Percentiles rank a stretch among this genome's conserved stretches.
These are phyloP conservation scores for Endomychus coccineus DNA, from an alignment of 2,888 invertebrate genomes.

Conservation along the genomic window DNA sequence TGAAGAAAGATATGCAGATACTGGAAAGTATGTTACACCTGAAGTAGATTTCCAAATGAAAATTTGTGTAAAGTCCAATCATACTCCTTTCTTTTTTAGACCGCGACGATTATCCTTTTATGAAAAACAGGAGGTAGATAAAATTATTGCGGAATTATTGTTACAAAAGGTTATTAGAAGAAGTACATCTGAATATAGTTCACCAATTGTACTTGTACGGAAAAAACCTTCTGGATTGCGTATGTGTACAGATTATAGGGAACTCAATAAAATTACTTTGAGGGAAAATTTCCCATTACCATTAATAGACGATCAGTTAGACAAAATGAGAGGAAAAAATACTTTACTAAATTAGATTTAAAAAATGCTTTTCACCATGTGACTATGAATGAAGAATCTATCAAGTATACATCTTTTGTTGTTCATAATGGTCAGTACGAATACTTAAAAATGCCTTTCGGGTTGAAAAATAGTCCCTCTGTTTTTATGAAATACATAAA, in stretches of 20 bases:
- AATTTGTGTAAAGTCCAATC: conserved; percentile 4
- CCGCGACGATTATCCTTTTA: conserved; percentile 20
- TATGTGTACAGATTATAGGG: conserved; percentile 28
- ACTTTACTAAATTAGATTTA: conserved; percentile 29
- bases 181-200: conserved; percentile 28
- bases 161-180: conserved; percentile 24
- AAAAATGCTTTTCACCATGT: conserved; percentile 31
- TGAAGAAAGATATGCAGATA: too few species aligned
- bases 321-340: conserved; percentile 25
- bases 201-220: conserved; percentile 24
- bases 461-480: conserved; percentile 23
- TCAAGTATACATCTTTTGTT: conserved; percentile 30
- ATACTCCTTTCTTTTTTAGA: conserved; percentile 13
- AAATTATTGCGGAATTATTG: conserved; percentile 20
- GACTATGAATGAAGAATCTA: conserved; percentile 22
- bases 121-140: conserved; percentile 16
- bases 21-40: too few species aligned
- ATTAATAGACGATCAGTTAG: conserved; percentile 28
- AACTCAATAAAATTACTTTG: conserved; percentile 25
- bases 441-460: conserved; percentile 26
- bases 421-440: conserved; percentile 27
- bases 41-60: conserved; percentile 5
- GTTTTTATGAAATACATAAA: conserved; percentile 21
- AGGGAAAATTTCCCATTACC: conserved; percentile 24
- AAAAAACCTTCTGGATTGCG: conserved; percentile 26